Conservation (phyloP, 1,140 invertebrate genomes). For the Venustaconcha ellipsiformis region DNA sequence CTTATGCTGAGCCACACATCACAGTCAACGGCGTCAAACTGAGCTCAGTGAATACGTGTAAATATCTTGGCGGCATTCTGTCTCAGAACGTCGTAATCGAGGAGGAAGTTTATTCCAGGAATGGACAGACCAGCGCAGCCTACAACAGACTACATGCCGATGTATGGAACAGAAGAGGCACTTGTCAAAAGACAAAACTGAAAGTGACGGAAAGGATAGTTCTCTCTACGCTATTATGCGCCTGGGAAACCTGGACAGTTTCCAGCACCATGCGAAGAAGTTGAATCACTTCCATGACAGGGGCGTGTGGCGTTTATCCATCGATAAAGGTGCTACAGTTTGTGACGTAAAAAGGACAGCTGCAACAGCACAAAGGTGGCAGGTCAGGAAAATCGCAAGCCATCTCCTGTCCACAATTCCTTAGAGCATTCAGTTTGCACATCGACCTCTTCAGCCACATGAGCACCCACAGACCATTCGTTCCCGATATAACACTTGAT, state of each 20-base stretch:
- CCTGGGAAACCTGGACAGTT: conserved; percentile 1
- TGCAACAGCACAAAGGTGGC: no score
- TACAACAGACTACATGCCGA: neutral
- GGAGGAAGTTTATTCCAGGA: conserved; percentile 9
- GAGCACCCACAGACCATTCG: no score
- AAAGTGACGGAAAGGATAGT: neutral
- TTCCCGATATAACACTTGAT: no score
- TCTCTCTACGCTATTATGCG: neutral
- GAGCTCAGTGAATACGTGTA: conserved; percentile 18
- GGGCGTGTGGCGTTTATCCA: no score
- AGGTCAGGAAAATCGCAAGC: no score
- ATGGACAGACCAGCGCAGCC: conserved; percentile 27
- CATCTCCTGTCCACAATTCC: no score
- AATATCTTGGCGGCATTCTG: conserved; percentile 19
- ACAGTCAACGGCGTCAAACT: conserved; percentile 6
- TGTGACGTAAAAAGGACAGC: no score
- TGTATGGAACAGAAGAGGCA: no score
- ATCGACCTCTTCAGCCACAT: no score
- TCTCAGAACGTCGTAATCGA: conserved; percentile 3
- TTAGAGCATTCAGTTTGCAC: no score
- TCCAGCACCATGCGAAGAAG: neutral
- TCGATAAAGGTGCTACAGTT: no score
- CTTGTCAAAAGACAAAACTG: neutral
- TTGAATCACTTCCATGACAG: conserved; percentile 7
- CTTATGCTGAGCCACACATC: neutral